These are phyloP conservation scores for Syrista parreyssii DNA, from an alignment of 2,888 invertebrate species.

Conservation along the genomic window DNA sequence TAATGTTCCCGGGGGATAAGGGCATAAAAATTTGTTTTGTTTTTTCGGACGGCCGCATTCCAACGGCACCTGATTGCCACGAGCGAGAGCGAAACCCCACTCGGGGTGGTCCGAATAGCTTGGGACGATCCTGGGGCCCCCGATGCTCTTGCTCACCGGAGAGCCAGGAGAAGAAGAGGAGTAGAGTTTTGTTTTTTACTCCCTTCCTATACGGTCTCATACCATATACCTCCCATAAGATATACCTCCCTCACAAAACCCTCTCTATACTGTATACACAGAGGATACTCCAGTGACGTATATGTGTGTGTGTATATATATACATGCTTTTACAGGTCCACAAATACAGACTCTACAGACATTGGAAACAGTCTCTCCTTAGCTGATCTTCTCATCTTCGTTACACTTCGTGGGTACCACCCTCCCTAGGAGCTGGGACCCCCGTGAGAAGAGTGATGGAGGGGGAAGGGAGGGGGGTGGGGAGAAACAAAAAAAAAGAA, in stretches of 20 bases:
- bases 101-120: constrained; percentile 62
- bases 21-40: constrained; percentile 61
- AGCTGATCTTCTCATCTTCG: constrained; percentile 8
- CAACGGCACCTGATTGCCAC: constrained; percentile 61
- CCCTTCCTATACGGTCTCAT: constrained; percentile 18
- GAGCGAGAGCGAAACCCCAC: constrained; percentile 44
- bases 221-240: not conserved
- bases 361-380: not conserved
- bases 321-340: not conserved
- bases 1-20: constrained; percentile 54
- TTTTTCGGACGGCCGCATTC: constrained; percentile 58
- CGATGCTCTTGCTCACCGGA: constrained; percentile 17
- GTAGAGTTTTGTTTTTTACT: constrained; percentile 37
- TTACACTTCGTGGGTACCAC: constrained; percentile 4
- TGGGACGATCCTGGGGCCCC: constrained; percentile 48
- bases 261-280: not conserved
- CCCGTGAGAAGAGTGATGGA: constrained; percentile 16
- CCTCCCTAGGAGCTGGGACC: not conserved
- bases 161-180: constrained; percentile 1
- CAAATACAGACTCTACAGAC: not conserved
- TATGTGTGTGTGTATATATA: not conserved
- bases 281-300: not conserved
- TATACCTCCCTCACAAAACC: constrained; percentile 14
- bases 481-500: constrained; percentile 31
- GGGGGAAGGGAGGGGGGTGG: constrained; percentile 14